Percentiles rank a stretch among this genome's conserved stretches.
Evolutionary conservation across 30 jellyfish, hydroid and myxozoan genomes (phyloP).

Genomic region (Pseudorhiza aurosa): DNA sequence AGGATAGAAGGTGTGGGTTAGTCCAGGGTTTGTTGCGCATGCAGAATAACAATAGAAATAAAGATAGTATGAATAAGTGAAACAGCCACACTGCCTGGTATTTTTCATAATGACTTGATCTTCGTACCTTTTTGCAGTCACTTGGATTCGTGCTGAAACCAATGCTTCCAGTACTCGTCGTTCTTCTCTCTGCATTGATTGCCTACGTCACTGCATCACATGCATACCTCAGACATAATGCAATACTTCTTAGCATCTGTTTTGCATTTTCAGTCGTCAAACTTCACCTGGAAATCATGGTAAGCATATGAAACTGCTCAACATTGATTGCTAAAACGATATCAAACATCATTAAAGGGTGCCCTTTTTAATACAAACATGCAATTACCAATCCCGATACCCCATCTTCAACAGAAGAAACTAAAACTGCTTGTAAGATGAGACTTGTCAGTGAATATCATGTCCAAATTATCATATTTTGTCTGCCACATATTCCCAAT

Average conservation of each 20-base stretch:
- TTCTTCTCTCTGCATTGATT: slow-evolving; percentile 3
- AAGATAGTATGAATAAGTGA: not conserved
- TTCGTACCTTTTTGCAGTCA: not conserved
- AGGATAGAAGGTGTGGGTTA: too few relatives aligned
- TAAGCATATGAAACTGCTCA: too few relatives aligned
- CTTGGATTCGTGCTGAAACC: not conserved
- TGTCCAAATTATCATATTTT: too few relatives aligned
- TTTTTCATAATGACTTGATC: not conserved
- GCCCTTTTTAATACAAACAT: too few relatives aligned
- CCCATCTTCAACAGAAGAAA: too few relatives aligned
- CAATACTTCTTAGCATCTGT: not conserved
- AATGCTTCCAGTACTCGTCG: not conserved
- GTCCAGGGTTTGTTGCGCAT: too few relatives aligned
- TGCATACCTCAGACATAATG: not conserved
- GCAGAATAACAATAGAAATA: not conserved
- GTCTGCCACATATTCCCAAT: too few relatives aligned
- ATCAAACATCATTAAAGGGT: too few relatives aligned
- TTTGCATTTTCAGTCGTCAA: slow-evolving; percentile 5
- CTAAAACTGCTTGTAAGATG: too few relatives aligned
- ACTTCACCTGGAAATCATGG: slow-evolving; percentile 17
- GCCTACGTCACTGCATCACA: slow-evolving; percentile 20
- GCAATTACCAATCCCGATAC: too few relatives aligned
- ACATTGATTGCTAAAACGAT: too few relatives aligned
- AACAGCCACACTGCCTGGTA: not conserved
- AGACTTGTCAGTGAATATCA: too few relatives aligned